Evolutionary conservation across 2,797 vertebrate species (phyloP).

Genomic region (Apogon talboti): DNA sequence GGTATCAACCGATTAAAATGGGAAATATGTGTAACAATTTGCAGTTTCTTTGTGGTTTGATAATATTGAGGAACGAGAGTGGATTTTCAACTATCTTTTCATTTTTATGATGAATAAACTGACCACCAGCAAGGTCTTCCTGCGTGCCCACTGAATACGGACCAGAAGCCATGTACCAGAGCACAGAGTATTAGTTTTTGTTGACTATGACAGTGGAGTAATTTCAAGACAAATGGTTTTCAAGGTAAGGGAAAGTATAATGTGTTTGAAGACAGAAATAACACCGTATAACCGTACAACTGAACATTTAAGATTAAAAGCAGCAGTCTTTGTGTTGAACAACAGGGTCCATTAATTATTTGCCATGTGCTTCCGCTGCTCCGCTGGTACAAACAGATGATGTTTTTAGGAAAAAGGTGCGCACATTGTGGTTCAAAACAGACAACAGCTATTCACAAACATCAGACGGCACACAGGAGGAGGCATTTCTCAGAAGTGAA

Average conservation of each 20-base stretch:
- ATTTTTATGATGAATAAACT: neutral
- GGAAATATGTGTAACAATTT: no score
- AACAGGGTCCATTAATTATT: slow-evolving; percentile 16
- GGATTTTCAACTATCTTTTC: neutral
- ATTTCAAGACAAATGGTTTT: slow-evolving; percentile 24
- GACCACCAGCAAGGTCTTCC: neutral
- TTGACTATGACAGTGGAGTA: slow-evolving; percentile 9
- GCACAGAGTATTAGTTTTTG: slow-evolving; percentile 17
- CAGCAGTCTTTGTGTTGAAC: slow-evolving; percentile 20
- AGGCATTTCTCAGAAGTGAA: slow-evolving; percentile 34
- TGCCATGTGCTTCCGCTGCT: neutral
- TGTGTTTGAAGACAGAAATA: neutral
- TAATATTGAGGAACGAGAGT: no score
- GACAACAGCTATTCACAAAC: slow-evolving; percentile 15
- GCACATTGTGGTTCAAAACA: neutral
- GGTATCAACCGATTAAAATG: no score
- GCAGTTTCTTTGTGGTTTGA: no score
- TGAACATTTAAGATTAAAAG: neutral
- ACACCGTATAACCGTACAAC: neutral
- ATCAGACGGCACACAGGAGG: slow-evolving; percentile 34
- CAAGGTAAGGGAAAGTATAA: neutral
- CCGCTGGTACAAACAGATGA: slow-evolving; percentile 12
- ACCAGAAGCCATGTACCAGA: neutral
- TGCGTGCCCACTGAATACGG: neutral
- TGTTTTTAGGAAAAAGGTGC: slow-evolving; percentile 20